These are phyloP conservation scores for Sebastes umbrosus DNA, from an alignment of 2,797 vertebrate genomes.

Conservation along the genomic window DNA sequence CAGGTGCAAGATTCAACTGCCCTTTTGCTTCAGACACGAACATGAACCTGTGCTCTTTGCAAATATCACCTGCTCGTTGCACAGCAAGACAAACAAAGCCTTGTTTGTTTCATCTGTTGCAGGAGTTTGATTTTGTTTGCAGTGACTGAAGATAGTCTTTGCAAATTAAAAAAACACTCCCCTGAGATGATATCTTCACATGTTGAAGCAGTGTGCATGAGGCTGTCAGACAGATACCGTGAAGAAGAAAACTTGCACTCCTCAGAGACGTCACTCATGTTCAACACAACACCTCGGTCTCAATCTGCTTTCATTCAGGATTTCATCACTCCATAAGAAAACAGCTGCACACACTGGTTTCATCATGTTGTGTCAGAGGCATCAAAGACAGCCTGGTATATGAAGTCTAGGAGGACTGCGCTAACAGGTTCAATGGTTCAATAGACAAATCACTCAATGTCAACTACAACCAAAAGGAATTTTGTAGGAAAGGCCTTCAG, in stretches of 20 bases:
- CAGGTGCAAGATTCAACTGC: constrained; percentile 55
- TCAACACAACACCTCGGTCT: constrained; percentile 19
- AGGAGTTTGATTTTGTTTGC: constrained; percentile 10
- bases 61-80: constrained; percentile 30
- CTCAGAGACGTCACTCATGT: constrained; percentile 33
- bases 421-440: constrained; percentile 13
- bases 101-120: constrained; percentile 8
- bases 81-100: background rate
- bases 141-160: background rate
- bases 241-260: background rate
- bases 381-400: constrained; percentile 61
- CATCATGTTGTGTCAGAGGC: constrained; percentile 61
- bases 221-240: background rate
- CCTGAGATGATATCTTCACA: background rate
- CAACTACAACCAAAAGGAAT: background rate
- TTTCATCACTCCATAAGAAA: constrained; percentile 44
- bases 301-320: constrained; percentile 38
- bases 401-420: constrained; percentile 15
- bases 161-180: too few species aligned
- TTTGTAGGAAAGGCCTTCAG: background rate
- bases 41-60: constrained; percentile 21
- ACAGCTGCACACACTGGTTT: constrained; percentile 42
- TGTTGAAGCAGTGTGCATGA: background rate
- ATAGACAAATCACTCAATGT: constrained; percentile 22
- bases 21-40: constrained; percentile 53